Conservation (phyloP, 2,888 invertebrate species). For the Ecliptopera silaceata region DNA sequence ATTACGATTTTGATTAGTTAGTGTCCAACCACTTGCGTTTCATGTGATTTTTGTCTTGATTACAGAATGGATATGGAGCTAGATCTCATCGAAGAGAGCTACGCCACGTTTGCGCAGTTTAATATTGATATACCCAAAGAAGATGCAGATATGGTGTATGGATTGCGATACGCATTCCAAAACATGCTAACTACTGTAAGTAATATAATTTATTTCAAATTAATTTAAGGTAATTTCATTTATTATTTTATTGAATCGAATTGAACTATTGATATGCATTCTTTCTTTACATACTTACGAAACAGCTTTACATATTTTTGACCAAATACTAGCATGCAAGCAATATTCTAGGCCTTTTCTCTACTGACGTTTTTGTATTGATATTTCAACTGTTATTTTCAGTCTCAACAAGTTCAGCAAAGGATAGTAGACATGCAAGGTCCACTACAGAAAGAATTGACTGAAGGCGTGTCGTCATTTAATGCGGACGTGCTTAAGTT, state of each 20-base stretch:
- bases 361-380: too few species aligned
- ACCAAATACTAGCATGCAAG: too few species aligned
- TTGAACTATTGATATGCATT: too few species aligned
- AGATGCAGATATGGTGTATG: slow-evolving; percentile 90
- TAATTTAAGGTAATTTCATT: too few species aligned
- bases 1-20: too few species aligned
- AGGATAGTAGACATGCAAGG: slow-evolving; percentile 89
- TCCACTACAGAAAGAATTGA: slow-evolving; percentile 88
- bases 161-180: slow-evolving; percentile 89
- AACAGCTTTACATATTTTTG: too few species aligned
- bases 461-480: slow-evolving; percentile 87
- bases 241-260: too few species aligned
- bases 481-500: slow-evolving; percentile 86
- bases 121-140: slow-evolving; percentile 88
- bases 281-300: too few species aligned
- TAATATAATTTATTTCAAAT: too few species aligned
- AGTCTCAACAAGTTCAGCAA: slow-evolving; percentile 87
- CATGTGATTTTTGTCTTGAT: slow-evolving; percentile 17
- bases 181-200: slow-evolving; percentile 89
- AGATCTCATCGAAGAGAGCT: slow-evolving; percentile 90
- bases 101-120: slow-evolving; percentile 86
- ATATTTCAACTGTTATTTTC: slow-evolving; percentile 1
- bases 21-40: too few species aligned
- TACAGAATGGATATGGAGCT: slow-evolving; percentile 88
- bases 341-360: too few species aligned